Evolutionary conservation across 2,888 invertebrate species (phyloP).

Genomic region (Acrobasis consociella): DNA sequence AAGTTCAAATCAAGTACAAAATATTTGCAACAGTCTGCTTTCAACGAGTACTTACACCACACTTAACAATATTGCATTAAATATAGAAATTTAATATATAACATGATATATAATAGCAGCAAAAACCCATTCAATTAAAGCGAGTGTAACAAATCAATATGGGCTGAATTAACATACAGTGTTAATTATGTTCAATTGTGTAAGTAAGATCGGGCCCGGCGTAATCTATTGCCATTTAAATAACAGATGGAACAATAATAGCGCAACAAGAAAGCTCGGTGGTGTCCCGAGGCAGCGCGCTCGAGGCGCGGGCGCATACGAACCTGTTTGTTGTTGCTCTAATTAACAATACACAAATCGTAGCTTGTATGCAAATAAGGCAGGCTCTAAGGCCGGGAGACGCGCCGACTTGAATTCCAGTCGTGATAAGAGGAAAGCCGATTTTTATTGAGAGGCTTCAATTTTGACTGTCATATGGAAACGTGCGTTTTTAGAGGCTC

Average conservation of each 20-base stretch:
- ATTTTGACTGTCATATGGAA: slow-evolving; percentile 39
- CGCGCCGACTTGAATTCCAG: slow-evolving; percentile 45
- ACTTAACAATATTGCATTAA: background rate
- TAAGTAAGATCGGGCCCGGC: slow-evolving; percentile 55
- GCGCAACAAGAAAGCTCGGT: slow-evolving; percentile 66
- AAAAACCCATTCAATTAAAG: slow-evolving; percentile 33
- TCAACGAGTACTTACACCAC: too few relatives aligned
- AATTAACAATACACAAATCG: slow-evolving; percentile 83
- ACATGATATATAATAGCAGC: slow-evolving; percentile 19
- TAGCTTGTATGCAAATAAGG: slow-evolving; percentile 80
- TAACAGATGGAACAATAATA: slow-evolving; percentile 79
- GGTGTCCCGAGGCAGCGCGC: slow-evolving; percentile 44
- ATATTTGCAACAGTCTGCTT: background rate
- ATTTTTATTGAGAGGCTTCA: slow-evolving; percentile 51
- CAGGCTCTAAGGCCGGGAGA: slow-evolving; percentile 45
- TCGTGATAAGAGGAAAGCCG: slow-evolving; percentile 46
- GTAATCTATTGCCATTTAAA: slow-evolving; percentile 79
- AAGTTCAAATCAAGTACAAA: background rate
- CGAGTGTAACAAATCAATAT: slow-evolving; percentile 54
- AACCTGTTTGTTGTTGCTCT: slow-evolving; percentile 78
- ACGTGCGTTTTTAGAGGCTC: slow-evolving; percentile 30
- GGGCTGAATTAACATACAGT: slow-evolving; percentile 69
- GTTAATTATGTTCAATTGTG: slow-evolving; percentile 76
- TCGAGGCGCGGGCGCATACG: slow-evolving; percentile 44
- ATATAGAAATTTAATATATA: background rate